Percentiles rank a stretch among this genome's conserved stretches.
Evolutionary conservation across 2,113 vertebrate genomes (phyloP).

Genomic region (Phylloscopus trochilus): DNA sequence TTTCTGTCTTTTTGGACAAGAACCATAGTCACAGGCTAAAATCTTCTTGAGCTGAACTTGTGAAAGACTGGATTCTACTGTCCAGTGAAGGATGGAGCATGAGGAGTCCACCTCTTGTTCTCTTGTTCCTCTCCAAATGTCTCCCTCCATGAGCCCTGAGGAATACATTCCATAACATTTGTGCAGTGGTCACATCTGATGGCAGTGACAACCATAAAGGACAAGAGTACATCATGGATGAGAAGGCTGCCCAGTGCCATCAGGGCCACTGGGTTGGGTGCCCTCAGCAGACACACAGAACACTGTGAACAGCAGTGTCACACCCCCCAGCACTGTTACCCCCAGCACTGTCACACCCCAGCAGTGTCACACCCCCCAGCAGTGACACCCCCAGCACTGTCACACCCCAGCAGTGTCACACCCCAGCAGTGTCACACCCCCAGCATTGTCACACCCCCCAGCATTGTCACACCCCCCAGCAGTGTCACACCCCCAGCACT

Average conservation of each 20-base stretch:
- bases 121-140: not conserved
- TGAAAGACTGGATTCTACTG: not conserved
- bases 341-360: not conserved
- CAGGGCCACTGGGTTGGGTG: too few species aligned
- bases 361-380: not conserved
- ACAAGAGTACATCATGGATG: too few species aligned
- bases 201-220: not conserved
- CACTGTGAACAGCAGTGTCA: accelerated
- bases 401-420: too few species aligned
- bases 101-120: not conserved
- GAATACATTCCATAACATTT: not conserved
- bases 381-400: not conserved
- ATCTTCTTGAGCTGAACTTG: not conserved
- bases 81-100: not conserved
- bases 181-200: not conserved
- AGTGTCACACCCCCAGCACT: not conserved
- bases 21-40: not conserved
- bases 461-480: too few species aligned
- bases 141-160: accelerated
- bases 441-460: too few species aligned
- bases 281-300: not conserved
- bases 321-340: not conserved
- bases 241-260: accelerated
- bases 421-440: too few species aligned
- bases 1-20: not conserved